These are phyloP conservation scores for Myiotriccus ornatus DNA, from an alignment of 2,797 vertebrate species.

Conservation along the genomic window DNA sequence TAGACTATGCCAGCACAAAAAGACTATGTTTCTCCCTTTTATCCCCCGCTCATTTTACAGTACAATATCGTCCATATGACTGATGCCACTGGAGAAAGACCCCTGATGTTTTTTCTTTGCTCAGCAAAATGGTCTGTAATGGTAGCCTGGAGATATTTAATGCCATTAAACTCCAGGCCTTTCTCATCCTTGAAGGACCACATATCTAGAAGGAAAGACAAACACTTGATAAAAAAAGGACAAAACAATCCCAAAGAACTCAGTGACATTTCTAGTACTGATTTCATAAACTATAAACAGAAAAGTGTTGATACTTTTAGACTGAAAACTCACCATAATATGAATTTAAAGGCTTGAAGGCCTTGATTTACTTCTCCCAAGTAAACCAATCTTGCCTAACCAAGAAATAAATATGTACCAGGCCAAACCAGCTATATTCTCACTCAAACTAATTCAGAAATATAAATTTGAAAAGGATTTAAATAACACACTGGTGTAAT, in stretches of 20 bases:
- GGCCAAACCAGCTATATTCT: not conserved
- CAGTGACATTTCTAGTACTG: not conserved
- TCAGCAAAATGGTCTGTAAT: not conserved
- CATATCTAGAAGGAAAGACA: not conserved
- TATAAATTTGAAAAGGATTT: not conserved
- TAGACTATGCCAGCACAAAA: not conserved
- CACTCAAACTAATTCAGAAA: not conserved
- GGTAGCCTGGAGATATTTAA: not conserved
- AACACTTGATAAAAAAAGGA: not conserved
- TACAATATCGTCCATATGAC: not conserved
- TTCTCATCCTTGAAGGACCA: not conserved
- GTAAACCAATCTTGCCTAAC: not conserved
- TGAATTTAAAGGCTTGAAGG: not conserved
- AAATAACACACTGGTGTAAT: not conserved
- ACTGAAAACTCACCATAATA: not conserved
- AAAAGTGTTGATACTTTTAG: not conserved
- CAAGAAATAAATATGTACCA: not conserved
- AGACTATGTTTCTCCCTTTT: not conserved
- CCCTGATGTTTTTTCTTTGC: not conserved
- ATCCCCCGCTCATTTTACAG: not conserved
- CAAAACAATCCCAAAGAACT: not conserved
- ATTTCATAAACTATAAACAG: not conserved
- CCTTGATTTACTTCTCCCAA: not conserved
- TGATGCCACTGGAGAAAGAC: not conserved
- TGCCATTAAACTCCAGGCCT: not conserved